Evolutionary conservation across 2,888 invertebrate genomes (phyloP), one percentile per base, ranked within the genome.

Genomic region (Apamea crenata): DNA sequence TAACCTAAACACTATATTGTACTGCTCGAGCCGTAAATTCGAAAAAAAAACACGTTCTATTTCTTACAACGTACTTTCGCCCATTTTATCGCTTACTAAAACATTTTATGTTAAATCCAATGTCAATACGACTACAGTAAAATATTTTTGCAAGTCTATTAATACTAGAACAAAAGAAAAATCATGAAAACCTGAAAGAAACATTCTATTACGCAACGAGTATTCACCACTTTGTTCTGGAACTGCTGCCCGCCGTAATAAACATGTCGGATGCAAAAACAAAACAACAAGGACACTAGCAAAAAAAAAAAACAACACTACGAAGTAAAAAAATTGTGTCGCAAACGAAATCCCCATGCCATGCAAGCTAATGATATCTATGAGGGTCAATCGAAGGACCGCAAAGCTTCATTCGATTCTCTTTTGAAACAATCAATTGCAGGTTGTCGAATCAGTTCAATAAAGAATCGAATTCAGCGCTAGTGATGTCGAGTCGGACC

Each of bases 401-500:
- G 86, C 77, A 85, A 86, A 85, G 89, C 91, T 89, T 89, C 90
- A 93, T 93, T 91, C 93, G 93, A 93, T 94, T 92, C 93, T 92
- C 90, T 91, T 91, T 92, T 92, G 91, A 94, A 91, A 88, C 71
- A 79, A 80, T 79, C 47, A 68, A 59, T 80, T 76, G 68, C 59
- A 78, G 75, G 83, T 78, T 75, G 78, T 72, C 25, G 77, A 69
- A 79, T 69, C 59, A 61, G 81, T 92, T 92, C 91, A 92, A 92
- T 91, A 91, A 92, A 92, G 91, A 92, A 92, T 93, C 91, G 91
- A 91, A 92, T 85, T 91, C 79, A 87, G 89, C 87, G 94, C 95
- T 98, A 97, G 96, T 98, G 98, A 97, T 98, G 96, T 91, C 88
- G 89, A 91, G 84, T 89, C 93, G 95, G 96, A 97, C 99, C 99